phyloP scores from a whole-genome alignment of 2,113 vertebrate genomes.

The Erythrocercus mccallii region DNA sequence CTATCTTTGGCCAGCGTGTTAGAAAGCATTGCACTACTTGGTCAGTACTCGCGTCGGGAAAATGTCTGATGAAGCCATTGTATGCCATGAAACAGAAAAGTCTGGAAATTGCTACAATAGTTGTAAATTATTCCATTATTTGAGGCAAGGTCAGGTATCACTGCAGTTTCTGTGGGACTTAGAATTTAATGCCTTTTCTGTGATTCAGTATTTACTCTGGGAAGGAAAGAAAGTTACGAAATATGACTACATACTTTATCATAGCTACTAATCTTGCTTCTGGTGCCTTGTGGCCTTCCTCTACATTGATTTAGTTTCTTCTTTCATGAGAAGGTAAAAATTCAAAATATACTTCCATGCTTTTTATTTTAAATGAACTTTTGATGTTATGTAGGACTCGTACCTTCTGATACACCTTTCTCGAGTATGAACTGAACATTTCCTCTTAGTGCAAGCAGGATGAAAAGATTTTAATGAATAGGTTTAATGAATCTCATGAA shows the following conservation, averaged over 20 bases:
- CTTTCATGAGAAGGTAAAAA: neutral
- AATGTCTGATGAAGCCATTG: rapidly evolving
- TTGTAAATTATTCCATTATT: neutral
- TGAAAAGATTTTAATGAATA: neutral
- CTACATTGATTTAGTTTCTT: neutral
- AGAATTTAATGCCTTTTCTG: neutral
- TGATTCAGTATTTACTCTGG: neutral
- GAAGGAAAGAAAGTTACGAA: neutral
- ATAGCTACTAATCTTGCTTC: neutral
- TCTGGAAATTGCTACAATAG: neutral
- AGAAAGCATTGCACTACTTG: neutral
- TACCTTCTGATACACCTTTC: neutral
- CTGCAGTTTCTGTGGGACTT: neutral
- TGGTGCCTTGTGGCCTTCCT: neutral
- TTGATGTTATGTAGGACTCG: neutral
- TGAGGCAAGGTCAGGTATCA: neutral
- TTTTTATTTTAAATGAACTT: neutral
- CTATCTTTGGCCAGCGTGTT: rapidly evolving
- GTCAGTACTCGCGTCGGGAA: rapidly evolving
- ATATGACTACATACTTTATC: neutral
- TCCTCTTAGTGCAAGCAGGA: neutral
- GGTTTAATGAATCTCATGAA: neutral
- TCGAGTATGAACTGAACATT: neutral
- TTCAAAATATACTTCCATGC: neutral
- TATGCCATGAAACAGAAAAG: neutral